Conservation (phyloP, 2,888 invertebrate species). For the Drosophila birchii region DNA sequence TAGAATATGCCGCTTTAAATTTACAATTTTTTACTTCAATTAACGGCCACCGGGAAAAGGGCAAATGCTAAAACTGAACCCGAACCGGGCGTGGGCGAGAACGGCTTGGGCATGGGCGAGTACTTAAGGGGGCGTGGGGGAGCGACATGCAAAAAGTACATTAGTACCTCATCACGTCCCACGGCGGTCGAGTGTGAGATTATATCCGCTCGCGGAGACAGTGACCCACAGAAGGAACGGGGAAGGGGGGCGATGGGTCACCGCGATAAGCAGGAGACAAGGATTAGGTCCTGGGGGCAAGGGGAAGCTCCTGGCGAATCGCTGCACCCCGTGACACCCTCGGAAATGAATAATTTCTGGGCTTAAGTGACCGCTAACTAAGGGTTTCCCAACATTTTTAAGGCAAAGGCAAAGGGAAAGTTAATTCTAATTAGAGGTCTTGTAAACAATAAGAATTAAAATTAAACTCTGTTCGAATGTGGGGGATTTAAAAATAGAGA, state of each 20-base stretch:
- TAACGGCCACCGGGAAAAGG: conserved; percentile 50
- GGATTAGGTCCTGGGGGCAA: conserved; percentile 27
- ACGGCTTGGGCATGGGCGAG: conserved; percentile 27
- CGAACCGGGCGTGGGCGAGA: neutral
- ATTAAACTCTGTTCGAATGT: neutral
- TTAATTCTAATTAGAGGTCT: conserved; percentile 9
- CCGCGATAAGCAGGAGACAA: conserved; percentile 41
- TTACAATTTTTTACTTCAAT: conserved; percentile 50
- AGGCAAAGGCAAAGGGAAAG: neutral
- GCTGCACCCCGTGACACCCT: conserved; percentile 21
- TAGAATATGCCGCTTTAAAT: conserved; percentile 48
- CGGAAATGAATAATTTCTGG: conserved; percentile 34
- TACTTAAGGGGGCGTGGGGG: conserved; percentile 21
- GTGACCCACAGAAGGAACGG: neutral
- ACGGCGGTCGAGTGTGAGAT: conserved; percentile 44
- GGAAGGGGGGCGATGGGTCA: conserved; percentile 26
- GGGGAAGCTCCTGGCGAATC: conserved; percentile 8
- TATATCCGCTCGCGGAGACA: conserved; percentile 18
- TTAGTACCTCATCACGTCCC: conserved; percentile 68
- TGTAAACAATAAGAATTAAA: neutral
- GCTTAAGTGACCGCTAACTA: conserved; percentile 23
- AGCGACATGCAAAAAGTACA: conserved; percentile 63
- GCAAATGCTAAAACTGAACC: conserved; percentile 48
- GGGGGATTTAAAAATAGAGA: neutral
- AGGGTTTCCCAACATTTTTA: neutral